These are phyloP conservation scores for Pocillopora meandrina DNA, from an alignment of 92 coral and sea anemone species.

Conservation along the genomic window DNA sequence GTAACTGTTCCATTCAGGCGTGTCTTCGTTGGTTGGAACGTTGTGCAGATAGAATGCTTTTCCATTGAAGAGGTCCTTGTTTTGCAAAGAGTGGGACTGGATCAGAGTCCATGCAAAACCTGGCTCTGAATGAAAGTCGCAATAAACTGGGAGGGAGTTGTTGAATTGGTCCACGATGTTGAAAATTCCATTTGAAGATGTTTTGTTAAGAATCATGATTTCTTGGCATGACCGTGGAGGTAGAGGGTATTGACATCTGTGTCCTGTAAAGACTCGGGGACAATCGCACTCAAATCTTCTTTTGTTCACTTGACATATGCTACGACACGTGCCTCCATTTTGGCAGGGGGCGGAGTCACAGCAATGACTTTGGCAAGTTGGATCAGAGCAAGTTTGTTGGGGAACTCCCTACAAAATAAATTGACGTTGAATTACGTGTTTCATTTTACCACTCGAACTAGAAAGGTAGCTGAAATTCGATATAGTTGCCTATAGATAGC, in stretches of 20 bases:
- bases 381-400: conserved; percentile 2
- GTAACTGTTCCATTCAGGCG: conserved; percentile 30
- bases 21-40: conserved; percentile 32
- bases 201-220: not conserved
- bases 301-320: conserved; percentile 17
- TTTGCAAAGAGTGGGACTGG: conserved; percentile 21
- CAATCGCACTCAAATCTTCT: conserved; percentile 21
- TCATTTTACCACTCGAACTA: too few species aligned
- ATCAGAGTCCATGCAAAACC: conserved; percentile 58
- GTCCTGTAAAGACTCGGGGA: not conserved
- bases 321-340: conserved; percentile 21
- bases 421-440: not conserved
- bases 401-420: not conserved
- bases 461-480: too few species aligned
- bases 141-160: conserved; percentile 21
- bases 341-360: conserved; percentile 6
- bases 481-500: too few species aligned
- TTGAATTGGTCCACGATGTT: conserved; percentile 17
- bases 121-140: conserved; percentile 56
- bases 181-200: conserved; percentile 27
- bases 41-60: conserved; percentile 22
- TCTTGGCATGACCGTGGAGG: conserved; percentile 16
- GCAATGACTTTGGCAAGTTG: not conserved
- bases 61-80: not conserved
- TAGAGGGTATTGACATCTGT: conserved; percentile 6